phyloP scores from a whole-genome alignment of 2,113 vertebrate genomes.

The Toxostoma redivivum region DNA sequence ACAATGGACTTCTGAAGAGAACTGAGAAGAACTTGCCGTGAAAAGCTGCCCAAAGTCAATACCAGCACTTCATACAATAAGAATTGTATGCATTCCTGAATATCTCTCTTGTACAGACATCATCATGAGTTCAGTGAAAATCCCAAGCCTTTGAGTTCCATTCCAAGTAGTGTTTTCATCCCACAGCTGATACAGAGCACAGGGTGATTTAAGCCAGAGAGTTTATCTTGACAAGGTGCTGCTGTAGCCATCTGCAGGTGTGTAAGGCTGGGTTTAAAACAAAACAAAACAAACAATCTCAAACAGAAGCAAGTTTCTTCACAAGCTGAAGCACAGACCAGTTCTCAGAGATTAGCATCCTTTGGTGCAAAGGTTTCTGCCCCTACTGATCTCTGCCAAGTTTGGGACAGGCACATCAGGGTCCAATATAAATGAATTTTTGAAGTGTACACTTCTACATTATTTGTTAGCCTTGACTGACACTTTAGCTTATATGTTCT shows the following conservation, averaged over 20 bases:
- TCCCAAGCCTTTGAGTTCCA: neutral
- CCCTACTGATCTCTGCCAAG: neutral
- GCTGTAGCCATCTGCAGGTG: neutral
- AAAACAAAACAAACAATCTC: neutral
- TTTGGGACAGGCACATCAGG: neutral
- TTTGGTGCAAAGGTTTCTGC: neutral
- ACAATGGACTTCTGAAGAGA: neutral
- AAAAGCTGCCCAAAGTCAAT: neutral
- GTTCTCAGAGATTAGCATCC: neutral
- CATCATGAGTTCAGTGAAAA: neutral
- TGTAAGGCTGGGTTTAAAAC: neutral
- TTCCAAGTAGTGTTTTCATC: neutral
- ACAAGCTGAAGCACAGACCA: neutral
- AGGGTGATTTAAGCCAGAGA: neutral
- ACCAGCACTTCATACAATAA: neutral
- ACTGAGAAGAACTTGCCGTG: neutral
- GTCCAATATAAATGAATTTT: neutral
- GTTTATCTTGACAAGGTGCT: neutral
- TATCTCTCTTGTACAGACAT: neutral
- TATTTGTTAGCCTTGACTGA: constrained; percentile 35
- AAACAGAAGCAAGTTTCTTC: neutral
- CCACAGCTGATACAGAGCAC: neutral
- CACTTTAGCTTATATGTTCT: neutral
- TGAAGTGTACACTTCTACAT: neutral
- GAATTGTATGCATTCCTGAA: neutral